Evolutionary conservation across 2,888 invertebrate genomes (phyloP).

Genomic region (Cyclophora albipunctata): DNA sequence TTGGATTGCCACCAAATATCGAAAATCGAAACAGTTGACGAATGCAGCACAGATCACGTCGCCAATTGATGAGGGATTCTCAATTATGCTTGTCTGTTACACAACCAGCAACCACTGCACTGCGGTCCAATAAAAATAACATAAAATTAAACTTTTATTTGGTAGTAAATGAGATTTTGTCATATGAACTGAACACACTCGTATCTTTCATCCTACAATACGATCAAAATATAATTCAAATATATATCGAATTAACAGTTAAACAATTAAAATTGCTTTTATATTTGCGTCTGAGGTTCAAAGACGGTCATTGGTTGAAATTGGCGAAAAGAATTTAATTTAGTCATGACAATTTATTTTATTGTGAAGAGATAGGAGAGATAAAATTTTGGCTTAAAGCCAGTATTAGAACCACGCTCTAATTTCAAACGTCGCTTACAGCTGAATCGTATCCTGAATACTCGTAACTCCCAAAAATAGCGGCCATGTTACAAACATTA

Average conservation of each 20-base stretch:
- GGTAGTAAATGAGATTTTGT: too few species aligned
- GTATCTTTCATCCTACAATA: too few species aligned
- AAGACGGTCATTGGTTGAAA: constrained; percentile 24
- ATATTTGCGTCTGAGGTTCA: constrained; percentile 5
- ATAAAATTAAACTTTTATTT: too few species aligned
- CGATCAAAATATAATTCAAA: background rate
- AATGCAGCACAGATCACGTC: too few species aligned
- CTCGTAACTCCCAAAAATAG: background rate
- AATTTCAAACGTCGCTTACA: constrained; percentile 14
- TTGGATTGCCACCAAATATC: background rate
- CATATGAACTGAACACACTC: too few species aligned
- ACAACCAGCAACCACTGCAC: constrained; percentile 1
- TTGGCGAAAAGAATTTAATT: constrained; percentile 29
- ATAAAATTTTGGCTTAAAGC: constrained; percentile 34
- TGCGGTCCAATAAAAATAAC: constrained; percentile 1
- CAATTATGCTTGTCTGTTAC: too few species aligned
- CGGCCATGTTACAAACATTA: too few species aligned
- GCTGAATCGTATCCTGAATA: constrained; percentile 21
- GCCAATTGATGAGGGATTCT: too few species aligned
- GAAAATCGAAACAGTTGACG: background rate
- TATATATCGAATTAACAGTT: background rate
- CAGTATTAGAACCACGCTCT: constrained; percentile 14
- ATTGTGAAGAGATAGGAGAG: constrained; percentile 24
- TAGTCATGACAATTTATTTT: constrained; percentile 34
- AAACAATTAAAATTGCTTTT: constrained; percentile 17